Conservation (phyloP, 2,888 invertebrate genomes). For the Heteromyza rotundicornis region DNA sequence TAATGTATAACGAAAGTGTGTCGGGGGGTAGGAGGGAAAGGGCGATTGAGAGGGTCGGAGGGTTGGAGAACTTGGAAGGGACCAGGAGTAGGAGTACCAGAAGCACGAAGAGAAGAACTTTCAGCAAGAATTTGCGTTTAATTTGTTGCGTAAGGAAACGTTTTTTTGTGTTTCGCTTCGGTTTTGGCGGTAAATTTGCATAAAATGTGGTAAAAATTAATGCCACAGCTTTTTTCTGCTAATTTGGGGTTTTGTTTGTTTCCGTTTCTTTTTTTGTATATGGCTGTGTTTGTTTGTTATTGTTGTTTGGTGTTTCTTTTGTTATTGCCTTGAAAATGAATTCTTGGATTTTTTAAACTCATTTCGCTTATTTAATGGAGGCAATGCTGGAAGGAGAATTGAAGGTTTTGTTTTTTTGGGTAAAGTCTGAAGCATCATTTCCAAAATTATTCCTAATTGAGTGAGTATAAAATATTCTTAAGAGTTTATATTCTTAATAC, state of each 20-base stretch:
- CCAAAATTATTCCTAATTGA: no score
- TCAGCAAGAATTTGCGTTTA: slow-evolving; percentile 28
- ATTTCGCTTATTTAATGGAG: no score
- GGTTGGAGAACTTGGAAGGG: not conserved
- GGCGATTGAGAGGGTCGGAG: not conserved
- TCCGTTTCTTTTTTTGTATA: not conserved
- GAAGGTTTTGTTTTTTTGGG: no score
- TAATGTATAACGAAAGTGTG: slow-evolving; percentile 41
- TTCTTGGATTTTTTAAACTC: no score
- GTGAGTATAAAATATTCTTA: no score
- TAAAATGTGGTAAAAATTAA: slow-evolving; percentile 32
- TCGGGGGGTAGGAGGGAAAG: slow-evolving; percentile 20
- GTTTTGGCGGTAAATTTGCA: slow-evolving; percentile 34
- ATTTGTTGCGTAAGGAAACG: slow-evolving; percentile 22
- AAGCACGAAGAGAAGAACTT: no score
- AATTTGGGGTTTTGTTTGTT: slow-evolving; percentile 26
- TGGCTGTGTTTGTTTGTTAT: not conserved
- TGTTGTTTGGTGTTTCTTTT: not conserved
- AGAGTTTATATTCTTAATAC: no score
- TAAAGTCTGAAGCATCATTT: no score
- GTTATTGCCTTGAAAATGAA: slow-evolving; percentile 1
- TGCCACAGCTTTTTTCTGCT: slow-evolving; percentile 26
- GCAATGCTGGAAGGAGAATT: no score
- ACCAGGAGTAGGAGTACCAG: no score
- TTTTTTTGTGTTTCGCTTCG: slow-evolving; percentile 7